A percentile compares a stretch with the other conserved stretches of the same genome.
These are phyloP conservation scores for Anabacerthia variegaticeps DNA, from an alignment of 2,797 vertebrate species.

Conservation along the genomic window DNA sequence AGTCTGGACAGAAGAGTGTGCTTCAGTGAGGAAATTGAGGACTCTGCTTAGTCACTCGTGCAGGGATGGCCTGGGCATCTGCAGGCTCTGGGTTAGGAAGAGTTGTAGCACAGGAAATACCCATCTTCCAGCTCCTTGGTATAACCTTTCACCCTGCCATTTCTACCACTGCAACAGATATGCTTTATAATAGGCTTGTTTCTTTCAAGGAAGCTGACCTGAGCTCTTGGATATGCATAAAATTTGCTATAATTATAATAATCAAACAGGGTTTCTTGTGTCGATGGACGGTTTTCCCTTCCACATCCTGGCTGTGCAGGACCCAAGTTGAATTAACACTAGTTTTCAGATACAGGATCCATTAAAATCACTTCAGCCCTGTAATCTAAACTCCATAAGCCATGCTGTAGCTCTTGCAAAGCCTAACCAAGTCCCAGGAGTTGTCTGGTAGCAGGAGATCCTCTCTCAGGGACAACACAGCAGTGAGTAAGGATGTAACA, in stretches of 20 bases:
- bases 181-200: neutral
- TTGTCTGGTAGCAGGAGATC: neutral
- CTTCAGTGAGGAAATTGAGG: neutral
- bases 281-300: neutral
- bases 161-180: neutral
- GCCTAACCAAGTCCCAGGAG: neutral
- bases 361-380: neutral
- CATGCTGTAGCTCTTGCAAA: neutral
- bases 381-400: neutral
- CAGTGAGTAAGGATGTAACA: neutral
- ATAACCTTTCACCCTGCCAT: neutral
- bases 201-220: neutral
- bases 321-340: neutral
- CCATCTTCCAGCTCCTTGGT: neutral
- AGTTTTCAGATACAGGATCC: neutral
- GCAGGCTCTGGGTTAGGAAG: neutral
- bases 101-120: neutral
- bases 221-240: neutral
- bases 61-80: neutral
- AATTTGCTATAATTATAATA: neutral
- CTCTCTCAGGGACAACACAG: neutral
- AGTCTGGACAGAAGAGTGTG: neutral
- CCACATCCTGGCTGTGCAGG: neutral
- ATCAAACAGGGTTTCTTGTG: neutral
- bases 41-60: neutral